These are phyloP conservation scores for Sphenopsis melanotis DNA, from an alignment of 2,797 vertebrate genomes.

Conservation along the genomic window DNA sequence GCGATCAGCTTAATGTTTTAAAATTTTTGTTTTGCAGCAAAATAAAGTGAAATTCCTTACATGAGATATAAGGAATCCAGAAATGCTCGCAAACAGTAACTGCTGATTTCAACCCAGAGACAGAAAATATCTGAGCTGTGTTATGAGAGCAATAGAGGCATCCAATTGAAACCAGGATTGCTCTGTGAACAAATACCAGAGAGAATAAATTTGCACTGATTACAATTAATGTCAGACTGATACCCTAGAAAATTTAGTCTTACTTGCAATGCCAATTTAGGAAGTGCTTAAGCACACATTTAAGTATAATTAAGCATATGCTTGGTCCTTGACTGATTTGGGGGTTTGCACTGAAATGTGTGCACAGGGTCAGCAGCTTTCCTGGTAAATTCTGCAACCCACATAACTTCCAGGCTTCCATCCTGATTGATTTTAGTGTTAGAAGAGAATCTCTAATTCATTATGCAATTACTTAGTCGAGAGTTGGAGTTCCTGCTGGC, in stretches of 20 bases:
- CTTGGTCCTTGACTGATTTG: not conserved
- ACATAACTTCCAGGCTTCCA: not conserved
- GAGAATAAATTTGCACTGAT: constrained; percentile 57
- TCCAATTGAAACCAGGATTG: not conserved
- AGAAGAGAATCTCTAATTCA: not conserved
- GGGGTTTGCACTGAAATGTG: not conserved
- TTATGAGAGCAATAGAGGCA: not conserved
- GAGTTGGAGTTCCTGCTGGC: not conserved
- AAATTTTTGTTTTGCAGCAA: not conserved
- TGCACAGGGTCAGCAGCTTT: not conserved
- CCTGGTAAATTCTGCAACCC: not conserved
- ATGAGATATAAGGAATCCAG: not conserved
- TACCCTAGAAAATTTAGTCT: not conserved
- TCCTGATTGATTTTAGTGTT: not conserved
- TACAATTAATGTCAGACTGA: constrained; percentile 50
- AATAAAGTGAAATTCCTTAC: not conserved
- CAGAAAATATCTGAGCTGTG: not conserved
- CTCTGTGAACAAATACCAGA: not conserved
- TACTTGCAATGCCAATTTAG: constrained; percentile 5
- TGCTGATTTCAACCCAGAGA: not conserved
- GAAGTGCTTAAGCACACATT: not conserved
- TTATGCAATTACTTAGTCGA: not conserved
- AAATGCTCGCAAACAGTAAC: not conserved
- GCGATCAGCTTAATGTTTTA: not conserved
- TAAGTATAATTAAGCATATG: constrained; percentile 24